Percentiles rank a stretch among this genome's conserved stretches.
These are phyloP conservation scores for Lipophrys pholis DNA, from an alignment of 2,113 vertebrate species.

Conservation along the genomic window DNA sequence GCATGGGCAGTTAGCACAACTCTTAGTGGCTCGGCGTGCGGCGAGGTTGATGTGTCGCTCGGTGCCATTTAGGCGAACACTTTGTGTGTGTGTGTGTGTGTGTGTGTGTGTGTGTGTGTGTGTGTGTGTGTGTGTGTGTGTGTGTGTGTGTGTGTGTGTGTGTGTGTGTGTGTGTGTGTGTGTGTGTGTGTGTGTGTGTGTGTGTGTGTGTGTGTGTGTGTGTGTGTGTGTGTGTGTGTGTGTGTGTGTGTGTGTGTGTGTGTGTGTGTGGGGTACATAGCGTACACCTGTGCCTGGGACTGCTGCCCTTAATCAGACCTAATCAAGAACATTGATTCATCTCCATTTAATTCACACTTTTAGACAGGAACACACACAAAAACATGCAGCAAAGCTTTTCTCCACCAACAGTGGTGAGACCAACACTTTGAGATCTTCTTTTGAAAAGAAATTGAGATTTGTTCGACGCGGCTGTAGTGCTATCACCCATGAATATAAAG, in stretches of 20 bases:
- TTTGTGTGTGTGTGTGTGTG: constrained; percentile 25
- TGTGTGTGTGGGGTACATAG: constrained; percentile 49
- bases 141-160: constrained; percentile 22
- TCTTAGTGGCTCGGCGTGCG: constrained; percentile 59
- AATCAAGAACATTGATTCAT: constrained; percentile 81
- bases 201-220: too few relatives aligned
- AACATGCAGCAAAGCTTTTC: neutral
- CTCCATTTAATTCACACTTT: constrained; percentile 73
- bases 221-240: constrained; percentile 2
- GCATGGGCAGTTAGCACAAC: constrained; percentile 43
- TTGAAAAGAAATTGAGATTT: constrained; percentile 21
- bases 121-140: constrained; percentile 20
- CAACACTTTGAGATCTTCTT: constrained; percentile 4
- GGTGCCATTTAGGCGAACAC: constrained; percentile 63
- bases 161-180: too few relatives aligned
- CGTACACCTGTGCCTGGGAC: constrained; percentile 69
- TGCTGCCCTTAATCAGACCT: constrained; percentile 68
- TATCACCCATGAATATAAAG: constrained; percentile 29
- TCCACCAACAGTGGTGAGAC: neutral
- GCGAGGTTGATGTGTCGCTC: constrained; percentile 51
- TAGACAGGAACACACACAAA: constrained; percentile 42
- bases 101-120: too few relatives aligned
- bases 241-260: neutral
- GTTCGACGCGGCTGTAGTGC: neutral
- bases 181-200: constrained; percentile 9